Conservation (phyloP, 1,140 invertebrate genomes). For the Steinernema feltiae region DNA sequence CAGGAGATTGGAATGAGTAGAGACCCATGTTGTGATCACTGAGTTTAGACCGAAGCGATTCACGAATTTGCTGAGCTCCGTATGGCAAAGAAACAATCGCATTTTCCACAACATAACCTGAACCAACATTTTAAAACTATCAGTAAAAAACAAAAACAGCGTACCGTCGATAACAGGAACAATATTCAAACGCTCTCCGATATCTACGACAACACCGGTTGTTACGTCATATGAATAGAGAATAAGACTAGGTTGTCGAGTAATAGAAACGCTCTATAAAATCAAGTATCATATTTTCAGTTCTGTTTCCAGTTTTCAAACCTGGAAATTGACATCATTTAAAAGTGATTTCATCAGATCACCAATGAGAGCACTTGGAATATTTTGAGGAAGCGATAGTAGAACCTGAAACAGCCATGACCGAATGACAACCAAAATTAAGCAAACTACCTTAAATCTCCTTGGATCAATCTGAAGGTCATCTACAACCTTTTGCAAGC, state of each 20-base stretch:
- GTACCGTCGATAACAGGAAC: slow-evolving; percentile 66
- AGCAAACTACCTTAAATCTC: slow-evolving; percentile 45
- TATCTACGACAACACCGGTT: slow-evolving; percentile 66
- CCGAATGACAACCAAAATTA: slow-evolving; percentile 12
- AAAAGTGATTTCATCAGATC: slow-evolving; percentile 44
- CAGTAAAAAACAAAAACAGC: slow-evolving; percentile 26
- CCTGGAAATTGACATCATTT: slow-evolving; percentile 50
- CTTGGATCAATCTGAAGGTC: slow-evolving; percentile 46
- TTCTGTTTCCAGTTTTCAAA: slow-evolving; percentile 46
- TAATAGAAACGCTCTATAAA: slow-evolving; percentile 63
- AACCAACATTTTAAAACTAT: slow-evolving; percentile 23
- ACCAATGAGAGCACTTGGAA: slow-evolving; percentile 45
- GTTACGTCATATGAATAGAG: slow-evolving; percentile 66
- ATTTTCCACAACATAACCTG: slow-evolving; percentile 57
- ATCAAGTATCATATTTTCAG: slow-evolving; percentile 60
- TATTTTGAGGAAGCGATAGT: slow-evolving; percentile 53
- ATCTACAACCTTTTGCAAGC: slow-evolving; percentile 41
- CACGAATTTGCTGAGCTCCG: slow-evolving; percentile 63
- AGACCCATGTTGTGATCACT: slow-evolving; percentile 41
- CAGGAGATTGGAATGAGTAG: slow-evolving; percentile 58
- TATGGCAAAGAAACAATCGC: slow-evolving; percentile 59
- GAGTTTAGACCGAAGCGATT: slow-evolving; percentile 59
- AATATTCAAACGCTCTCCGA: slow-evolving; percentile 66
- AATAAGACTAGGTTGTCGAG: slow-evolving; percentile 65
- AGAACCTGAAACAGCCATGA: slow-evolving; percentile 38